Percentiles rank a stretch among this genome's conserved stretches.
These are phyloP conservation scores for Diachrysia chrysitis DNA, from an alignment of 2,888 invertebrate species.

Conservation along the genomic window DNA sequence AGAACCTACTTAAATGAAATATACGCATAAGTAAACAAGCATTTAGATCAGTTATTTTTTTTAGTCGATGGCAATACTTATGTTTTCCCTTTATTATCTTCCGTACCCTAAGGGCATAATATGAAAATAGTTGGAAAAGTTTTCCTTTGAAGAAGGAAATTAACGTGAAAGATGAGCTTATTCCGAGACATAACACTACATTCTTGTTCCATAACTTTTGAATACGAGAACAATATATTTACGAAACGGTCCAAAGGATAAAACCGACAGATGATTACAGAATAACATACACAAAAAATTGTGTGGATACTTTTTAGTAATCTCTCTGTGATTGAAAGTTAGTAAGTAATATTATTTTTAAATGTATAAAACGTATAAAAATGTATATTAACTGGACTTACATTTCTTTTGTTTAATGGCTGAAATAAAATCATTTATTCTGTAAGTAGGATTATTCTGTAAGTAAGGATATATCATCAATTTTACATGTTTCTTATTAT, in stretches of 20 bases:
- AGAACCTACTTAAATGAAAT: neutral
- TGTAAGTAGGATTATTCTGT: too few relatives aligned
- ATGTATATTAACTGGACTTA: too few relatives aligned
- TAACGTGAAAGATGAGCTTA: neutral
- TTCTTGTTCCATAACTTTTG: neutral
- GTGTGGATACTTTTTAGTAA: too few relatives aligned
- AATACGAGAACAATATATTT: neutral
- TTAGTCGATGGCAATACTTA: neutral
- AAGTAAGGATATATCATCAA: too few relatives aligned
- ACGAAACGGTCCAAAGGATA: neutral
- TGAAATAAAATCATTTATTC: too few relatives aligned
- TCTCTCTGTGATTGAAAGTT: too few relatives aligned
- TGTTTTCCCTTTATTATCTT: neutral
- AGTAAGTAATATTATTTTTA: too few relatives aligned
- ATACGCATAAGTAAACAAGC: neutral
- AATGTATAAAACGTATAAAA: too few relatives aligned
- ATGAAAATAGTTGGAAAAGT: constrained; percentile 8
- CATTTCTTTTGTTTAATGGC: too few relatives aligned
- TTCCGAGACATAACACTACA: neutral
- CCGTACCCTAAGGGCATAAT: neutral
- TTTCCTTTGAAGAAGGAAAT: constrained; percentile 1
- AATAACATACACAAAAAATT: too few relatives aligned
- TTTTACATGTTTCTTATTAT: too few relatives aligned
- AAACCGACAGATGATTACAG: too few relatives aligned
- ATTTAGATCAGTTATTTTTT: neutral